A percentile compares a stretch with the other conserved stretches of the same genome.
phyloP scores from a whole-genome alignment of 1,140 invertebrate species.

The Ceratitis capitata region DNA sequence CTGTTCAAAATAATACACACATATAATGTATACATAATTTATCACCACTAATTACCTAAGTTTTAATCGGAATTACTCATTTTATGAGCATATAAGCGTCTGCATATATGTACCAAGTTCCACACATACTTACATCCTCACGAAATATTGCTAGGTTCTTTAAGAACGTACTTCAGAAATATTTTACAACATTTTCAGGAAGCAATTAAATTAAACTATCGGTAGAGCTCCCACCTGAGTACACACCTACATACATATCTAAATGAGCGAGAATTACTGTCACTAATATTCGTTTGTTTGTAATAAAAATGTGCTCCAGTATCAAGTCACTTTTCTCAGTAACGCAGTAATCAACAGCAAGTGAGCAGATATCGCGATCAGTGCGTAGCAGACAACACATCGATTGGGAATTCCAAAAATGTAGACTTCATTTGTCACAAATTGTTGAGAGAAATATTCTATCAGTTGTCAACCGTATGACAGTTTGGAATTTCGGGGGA shows the following conservation, averaged over 20 bases:
- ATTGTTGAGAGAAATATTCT: background rate
- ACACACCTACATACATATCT: background rate
- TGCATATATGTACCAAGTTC: background rate
- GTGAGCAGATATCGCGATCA: background rate
- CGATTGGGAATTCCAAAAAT: conserved; percentile 24
- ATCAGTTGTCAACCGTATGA: background rate
- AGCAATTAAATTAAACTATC: conserved; percentile 21
- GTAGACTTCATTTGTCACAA: conserved; percentile 3
- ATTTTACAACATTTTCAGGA: background rate
- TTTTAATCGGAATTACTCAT: background rate
- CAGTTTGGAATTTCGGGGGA: conserved; percentile 11
- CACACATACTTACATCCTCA: background rate
- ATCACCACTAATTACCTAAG: background rate
- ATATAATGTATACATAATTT: too few relatives aligned
- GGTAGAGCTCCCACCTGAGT: background rate
- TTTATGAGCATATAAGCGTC: background rate
- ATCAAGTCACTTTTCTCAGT: background rate
- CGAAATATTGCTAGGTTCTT: background rate
- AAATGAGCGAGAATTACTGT: too few relatives aligned
- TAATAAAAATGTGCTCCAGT: background rate
- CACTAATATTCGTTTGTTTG: too few relatives aligned
- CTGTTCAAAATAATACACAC: too few relatives aligned
- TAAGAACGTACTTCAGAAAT: background rate
- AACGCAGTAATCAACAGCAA: background rate
- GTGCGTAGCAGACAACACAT: background rate